Evolutionary conservation across 2,888 invertebrate species (phyloP).

Genomic region (Drosophila demipolita): DNA sequence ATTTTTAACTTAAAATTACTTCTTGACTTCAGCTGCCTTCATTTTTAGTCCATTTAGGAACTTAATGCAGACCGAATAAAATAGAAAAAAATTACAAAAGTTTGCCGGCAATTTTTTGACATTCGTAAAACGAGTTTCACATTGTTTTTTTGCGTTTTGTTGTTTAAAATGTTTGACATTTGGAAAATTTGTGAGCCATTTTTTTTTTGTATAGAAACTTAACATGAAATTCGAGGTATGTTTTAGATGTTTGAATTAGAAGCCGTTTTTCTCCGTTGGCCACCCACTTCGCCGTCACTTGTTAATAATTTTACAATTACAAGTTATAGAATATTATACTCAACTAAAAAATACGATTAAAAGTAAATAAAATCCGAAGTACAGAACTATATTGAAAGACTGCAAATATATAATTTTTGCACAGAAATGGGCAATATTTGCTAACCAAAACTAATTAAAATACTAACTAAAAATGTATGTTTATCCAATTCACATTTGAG

Average conservation of each 20-base stretch:
- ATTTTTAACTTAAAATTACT: not conserved
- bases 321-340: not conserved
- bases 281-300: not conserved
- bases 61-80: not conserved
- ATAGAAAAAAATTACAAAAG: not conserved
- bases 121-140: not conserved
- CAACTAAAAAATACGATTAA: no score
- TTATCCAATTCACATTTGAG: not conserved
- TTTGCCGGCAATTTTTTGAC: not conserved
- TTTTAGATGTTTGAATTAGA: not conserved
- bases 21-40: no score
- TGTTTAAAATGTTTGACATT: not conserved
- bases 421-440: no score
- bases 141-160: not conserved
- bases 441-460: not conserved
- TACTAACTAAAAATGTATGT: not conserved
- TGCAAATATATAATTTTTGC: no score
- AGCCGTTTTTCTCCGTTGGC: not conserved
- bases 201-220: not conserved
- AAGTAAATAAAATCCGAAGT: no score
- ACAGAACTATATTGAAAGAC: no score
- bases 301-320: not conserved
- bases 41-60: not conserved
- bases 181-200: not conserved
- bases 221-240: not conserved